Evolutionary conservation across 2,797 vertebrate genomes (phyloP), one percentile per base, ranked within the genome.

Genomic region (Hipposideros larvatus): DNA sequence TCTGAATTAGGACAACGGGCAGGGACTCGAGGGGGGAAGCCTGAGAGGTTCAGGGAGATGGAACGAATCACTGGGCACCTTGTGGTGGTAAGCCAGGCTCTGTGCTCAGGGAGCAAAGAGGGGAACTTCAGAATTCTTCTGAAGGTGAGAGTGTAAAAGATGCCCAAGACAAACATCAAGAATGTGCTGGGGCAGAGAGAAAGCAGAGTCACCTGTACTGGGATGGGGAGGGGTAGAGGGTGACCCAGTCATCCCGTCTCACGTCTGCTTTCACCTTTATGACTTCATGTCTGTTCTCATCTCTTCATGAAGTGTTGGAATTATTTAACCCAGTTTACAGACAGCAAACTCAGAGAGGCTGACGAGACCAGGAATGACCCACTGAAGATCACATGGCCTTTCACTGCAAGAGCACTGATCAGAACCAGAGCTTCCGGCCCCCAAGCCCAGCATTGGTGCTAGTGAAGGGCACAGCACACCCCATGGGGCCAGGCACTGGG

Each of bases 251-350:
- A 41, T 21, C 51, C 18, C 34, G 14, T 34, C n/a, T 92, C 9
- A 8, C 19, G 71, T 82, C 37, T 90, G 51, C 59, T 5, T 48
- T 91, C n/a, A 79, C 41, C 22, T 28, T 28, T 24, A 75, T 26
- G 46, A 91, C 59, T 82, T 91, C 46, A 78, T 53, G 63, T 92
- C 77, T 87, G 13, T 26, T 78, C 79, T 43, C 78, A 48, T 65
- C 46, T 63, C 48, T 94, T 66, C 48, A 34, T 48, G 31, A 48
- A n/a, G 24, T 61, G 19, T 21, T 82, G 43, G 71, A 37, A 83
- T 95, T 63, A 92, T 34, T 73, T 48, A 10, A 55, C 53, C 34
- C 8, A 77, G 41, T 68, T 55, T 87, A 85, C 31, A 80, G 51
- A 48, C 0, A 89, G 75, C 48, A 90, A 83, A 78, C 8, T n/a